Evolutionary conservation across 2,113 vertebrate species (phyloP), one percentile per base, ranked within the genome.

Genomic region (Pagrus major): DNA sequence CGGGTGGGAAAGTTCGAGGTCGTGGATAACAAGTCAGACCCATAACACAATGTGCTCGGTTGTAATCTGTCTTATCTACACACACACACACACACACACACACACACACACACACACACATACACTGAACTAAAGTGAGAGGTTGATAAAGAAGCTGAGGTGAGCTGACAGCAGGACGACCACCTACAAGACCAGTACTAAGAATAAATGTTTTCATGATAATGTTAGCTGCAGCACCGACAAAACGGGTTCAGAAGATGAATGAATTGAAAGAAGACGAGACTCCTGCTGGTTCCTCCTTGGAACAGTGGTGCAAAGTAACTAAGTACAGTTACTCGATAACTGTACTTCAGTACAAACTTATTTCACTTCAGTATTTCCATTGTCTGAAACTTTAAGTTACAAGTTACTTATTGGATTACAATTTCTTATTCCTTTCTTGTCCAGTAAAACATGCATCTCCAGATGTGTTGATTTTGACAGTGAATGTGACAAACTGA

Each of bases 21-120:
- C 64, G 35, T 63, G 92, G 88, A 91, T 91, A 91, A 93, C 84
- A 82, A 86, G 85, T 83, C 86, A 51, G 69, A 84, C 31, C 68
- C 63, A 21, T 76, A 89, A 90, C 85, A 92, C 88, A 90, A 88
- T 83, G 88, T 90, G 70, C 73, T 75, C 0, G 42, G 46, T 82
- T 88, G 72, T 65, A 87, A 88, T 88, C 87, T 65, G 71, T 78
- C 78, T 90, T 90, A 87, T 91, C 73, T 68, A 3, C 78, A 52
- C 66, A 66, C 31, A 18, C 83, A 55, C 76, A 46, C 71, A 47
- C 67, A n/a, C n/a, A n/a, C n/a, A n/a, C n/a, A n/a, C 61, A 72
- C 39, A 42, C 47, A 33, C 55, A 55, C 66, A 55, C 54, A 60
- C 80, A 69, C n/a, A 37, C 46, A 18, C 49, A 78, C 56, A 67